Evolutionary conservation across 2,888 invertebrate species (phyloP), one percentile per base, ranked within the genome.

Genomic region (Metellina segmentata): DNA sequence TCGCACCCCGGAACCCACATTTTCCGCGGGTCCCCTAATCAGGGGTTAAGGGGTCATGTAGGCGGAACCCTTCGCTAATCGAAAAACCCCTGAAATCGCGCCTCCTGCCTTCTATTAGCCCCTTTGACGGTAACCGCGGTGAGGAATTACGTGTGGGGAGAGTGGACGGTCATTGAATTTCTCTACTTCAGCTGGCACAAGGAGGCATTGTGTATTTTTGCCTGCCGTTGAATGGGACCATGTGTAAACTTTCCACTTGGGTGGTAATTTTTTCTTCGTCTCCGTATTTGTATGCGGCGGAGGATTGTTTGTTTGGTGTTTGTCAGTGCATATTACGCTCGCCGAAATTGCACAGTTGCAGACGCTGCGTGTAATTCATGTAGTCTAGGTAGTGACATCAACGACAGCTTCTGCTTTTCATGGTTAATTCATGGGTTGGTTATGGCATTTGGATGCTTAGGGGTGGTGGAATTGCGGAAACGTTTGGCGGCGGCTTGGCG

Each of bases 171-270:
- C 81, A 90, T 90, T 90, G 81, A 85, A 90, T 90, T 90, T 90
- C 82, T 48, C 19, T 49, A 69, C 89, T 77, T 53, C 74, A 69
- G 71, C 85, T 90, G 19, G 11, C 77, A 77, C 52, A 77, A 77
- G 89, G 70, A 52, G 71, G 51, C 52, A 83, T 83, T 89, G 89
- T 89, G 71, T 82, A 51, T 83, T 83, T 89, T 81, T 82, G 61
- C 52, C 20, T 19, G 19, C 9, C 19, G 51, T 16, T 83, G 49
- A 77, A 77, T 81, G 51, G 69, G 20, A 69, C 13, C 52, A n/a
- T 77, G 81, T 86, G 91, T 91, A 91, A 86, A 91, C 86, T 53
- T 82, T 61, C 69, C 77, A 77, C 91, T 34, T 91, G 91, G 91
- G 91, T 91, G 91, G 91, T 87, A 91, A 70, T 78, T 77, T 72